phyloP scores from a whole-genome alignment of 1,140 invertebrate species.

The Heliconius himera region DNA sequence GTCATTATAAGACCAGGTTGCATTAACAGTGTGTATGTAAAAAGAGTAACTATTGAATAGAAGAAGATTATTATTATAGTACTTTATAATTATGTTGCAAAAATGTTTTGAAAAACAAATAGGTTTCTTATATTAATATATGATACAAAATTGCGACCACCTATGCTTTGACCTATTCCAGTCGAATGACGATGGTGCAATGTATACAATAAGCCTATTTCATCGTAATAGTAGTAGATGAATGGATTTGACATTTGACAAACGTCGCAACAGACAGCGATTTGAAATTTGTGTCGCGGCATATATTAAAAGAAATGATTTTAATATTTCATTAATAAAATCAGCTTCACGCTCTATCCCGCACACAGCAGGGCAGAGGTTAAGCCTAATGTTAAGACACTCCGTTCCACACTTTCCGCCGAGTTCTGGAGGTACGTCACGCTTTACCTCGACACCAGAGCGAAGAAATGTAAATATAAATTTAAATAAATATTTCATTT shows the following conservation, averaged over 20 bases:
- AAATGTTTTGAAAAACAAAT: neutral
- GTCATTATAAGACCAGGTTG: constrained; percentile 9
- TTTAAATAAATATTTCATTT: too few relatives aligned
- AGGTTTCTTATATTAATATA: neutral
- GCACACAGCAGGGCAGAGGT: too few relatives aligned
- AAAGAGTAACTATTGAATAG: too few relatives aligned
- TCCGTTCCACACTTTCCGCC: too few relatives aligned
- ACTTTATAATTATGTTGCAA: neutral
- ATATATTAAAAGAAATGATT: neutral
- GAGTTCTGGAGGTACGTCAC: too few relatives aligned
- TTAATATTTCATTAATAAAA: neutral
- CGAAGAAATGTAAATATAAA: too few relatives aligned
- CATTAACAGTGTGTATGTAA: neutral
- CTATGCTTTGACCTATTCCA: neutral
- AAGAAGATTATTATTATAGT: too few relatives aligned
- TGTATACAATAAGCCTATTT: constrained; percentile 1
- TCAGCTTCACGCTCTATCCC: too few relatives aligned
- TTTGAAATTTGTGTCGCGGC: neutral
- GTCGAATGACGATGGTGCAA: neutral
- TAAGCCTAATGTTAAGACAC: too few relatives aligned
- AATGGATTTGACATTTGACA: constrained; percentile 2
- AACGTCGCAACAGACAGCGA: neutral
- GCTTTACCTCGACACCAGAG: too few relatives aligned
- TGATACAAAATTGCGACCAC: neutral
- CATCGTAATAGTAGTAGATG: neutral